A percentile compares a stretch with the other conserved stretches of the same genome.
Evolutionary conservation across 2,888 invertebrate species (phyloP).

Genomic region (Operophtera brumata): DNA sequence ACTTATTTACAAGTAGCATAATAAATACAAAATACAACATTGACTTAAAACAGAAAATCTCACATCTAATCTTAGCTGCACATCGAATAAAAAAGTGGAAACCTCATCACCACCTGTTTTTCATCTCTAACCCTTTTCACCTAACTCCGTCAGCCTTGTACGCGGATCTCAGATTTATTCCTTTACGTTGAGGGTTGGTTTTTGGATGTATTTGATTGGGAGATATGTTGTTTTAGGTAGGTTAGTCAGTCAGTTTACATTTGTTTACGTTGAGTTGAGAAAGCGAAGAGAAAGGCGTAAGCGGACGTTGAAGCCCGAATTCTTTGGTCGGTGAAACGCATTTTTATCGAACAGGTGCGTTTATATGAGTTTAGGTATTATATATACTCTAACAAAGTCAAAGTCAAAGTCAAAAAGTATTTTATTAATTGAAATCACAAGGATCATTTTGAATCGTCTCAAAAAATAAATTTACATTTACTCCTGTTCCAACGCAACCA

Average conservation of each 20-base stretch:
- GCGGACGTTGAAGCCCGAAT: constrained; percentile 59
- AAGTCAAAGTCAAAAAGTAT: too few species aligned
- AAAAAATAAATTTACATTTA: too few species aligned
- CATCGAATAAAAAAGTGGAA: constrained; percentile 40
- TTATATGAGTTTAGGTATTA: neutral
- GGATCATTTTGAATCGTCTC: too few species aligned
- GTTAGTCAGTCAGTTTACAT: constrained; percentile 53
- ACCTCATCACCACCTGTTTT: constrained; percentile 31
- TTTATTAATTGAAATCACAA: too few species aligned
- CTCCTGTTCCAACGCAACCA: too few species aligned
- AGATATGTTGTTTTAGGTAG: neutral
- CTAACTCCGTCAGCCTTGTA: neutral
- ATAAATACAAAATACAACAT: too few species aligned
- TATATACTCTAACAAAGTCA: too few species aligned
- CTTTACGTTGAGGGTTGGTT: neutral
- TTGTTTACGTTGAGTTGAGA: constrained; percentile 64
- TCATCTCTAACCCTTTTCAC: neutral
- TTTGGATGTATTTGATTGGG: neutral
- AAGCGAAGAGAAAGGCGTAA: constrained; percentile 70
- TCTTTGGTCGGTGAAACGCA: constrained; percentile 62
- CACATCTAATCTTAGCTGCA: constrained; percentile 9
- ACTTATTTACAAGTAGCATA: too few species aligned
- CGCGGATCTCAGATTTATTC: neutral
- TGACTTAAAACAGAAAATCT: constrained; percentile 13
- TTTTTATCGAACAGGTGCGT: constrained; percentile 45